Evolutionary conservation across 2,888 invertebrate species (phyloP).

Genomic region (Amphipyra berbera): DNA sequence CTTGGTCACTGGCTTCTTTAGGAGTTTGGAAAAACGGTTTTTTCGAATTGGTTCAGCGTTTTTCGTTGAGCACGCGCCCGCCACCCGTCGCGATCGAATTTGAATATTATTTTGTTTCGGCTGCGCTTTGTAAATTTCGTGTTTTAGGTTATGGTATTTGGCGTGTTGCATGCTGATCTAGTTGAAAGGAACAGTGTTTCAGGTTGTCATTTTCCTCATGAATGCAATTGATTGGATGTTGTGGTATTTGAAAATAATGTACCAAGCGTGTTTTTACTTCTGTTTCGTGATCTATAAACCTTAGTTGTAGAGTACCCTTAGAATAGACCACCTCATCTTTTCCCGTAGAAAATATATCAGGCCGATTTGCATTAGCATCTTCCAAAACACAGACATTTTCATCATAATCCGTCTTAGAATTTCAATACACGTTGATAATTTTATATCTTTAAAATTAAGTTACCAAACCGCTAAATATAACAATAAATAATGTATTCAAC

Average conservation of each 20-base stretch:
- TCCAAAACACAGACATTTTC: not conserved
- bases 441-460: conserved; percentile 29
- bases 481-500: conserved; percentile 34
- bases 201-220: not conserved
- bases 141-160: conserved; percentile 33
- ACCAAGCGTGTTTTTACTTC: not conserved
- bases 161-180: conserved; percentile 20
- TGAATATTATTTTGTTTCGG: conserved; percentile 61
- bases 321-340: not conserved
- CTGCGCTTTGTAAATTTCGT: conserved; percentile 34
- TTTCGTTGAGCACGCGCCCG: conserved; percentile 77
- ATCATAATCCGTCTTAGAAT: too few species aligned
- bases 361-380: not conserved
- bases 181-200: conserved; percentile 13
- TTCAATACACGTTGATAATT: conserved; percentile 13
- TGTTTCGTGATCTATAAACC: not conserved
- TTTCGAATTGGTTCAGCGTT: conserved; percentile 70
- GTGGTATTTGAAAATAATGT: not conserved
- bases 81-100: conserved; percentile 71
- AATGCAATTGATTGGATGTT: not conserved
- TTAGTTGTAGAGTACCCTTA: not conserved
- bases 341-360: not conserved
- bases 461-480: conserved; percentile 7
- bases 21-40: conserved; percentile 75
- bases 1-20: conserved; percentile 80